A percentile compares a stretch with the other conserved stretches of the same genome.
phyloP scores from a whole-genome alignment of 2,113 vertebrate genomes.

The Dicerorhinus sumatrensis region DNA sequence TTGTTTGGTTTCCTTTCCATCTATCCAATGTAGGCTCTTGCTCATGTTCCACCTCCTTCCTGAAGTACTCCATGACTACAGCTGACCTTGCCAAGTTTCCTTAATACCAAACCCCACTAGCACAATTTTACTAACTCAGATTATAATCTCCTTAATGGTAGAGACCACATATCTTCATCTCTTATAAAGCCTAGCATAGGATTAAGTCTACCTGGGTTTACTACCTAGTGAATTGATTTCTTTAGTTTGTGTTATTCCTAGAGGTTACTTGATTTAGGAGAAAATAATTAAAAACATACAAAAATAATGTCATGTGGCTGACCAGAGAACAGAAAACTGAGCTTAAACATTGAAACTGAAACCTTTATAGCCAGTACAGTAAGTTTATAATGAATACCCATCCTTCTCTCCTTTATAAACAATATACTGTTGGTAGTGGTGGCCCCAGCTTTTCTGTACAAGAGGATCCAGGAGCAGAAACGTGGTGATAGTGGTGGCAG shows the following conservation, averaged over 20 bases:
- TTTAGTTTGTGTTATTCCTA: neutral
- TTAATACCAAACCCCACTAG: neutral
- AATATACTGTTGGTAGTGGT: neutral
- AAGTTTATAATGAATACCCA: neutral
- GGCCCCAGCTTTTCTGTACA: neutral
- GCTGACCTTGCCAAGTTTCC: neutral
- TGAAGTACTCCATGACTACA: neutral
- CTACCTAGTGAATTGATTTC: neutral
- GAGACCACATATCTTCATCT: neutral
- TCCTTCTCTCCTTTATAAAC: neutral
- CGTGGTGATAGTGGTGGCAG: neutral
- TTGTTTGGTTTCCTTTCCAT: slow-evolving; percentile 18
- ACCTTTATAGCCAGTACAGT: neutral
- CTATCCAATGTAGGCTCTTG: neutral
- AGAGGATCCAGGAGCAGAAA: neutral
- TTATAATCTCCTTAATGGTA: neutral
- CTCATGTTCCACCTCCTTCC: neutral
- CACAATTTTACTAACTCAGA: neutral
- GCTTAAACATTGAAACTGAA: neutral
- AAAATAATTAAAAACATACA: neutral
- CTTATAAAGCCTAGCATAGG: neutral
- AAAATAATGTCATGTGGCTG: neutral
- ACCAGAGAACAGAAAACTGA: neutral
- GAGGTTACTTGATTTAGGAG: neutral
- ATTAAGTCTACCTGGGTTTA: neutral